These are phyloP conservation scores for Pyrgus malvae DNA, from an alignment of 2,888 invertebrate species.

Conservation along the genomic window DNA sequence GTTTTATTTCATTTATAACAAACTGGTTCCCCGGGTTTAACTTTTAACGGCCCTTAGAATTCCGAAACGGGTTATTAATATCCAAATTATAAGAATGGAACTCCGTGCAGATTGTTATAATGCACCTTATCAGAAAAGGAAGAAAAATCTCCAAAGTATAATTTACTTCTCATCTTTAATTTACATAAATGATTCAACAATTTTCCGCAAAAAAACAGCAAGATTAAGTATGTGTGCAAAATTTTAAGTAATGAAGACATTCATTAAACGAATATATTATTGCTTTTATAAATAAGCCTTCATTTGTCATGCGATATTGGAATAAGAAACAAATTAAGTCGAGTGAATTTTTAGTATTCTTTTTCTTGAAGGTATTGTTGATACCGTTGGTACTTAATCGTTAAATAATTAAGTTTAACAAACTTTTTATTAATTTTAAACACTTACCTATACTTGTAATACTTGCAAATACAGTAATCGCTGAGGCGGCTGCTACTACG, in stretches of 20 bases:
- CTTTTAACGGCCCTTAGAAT: conserved; percentile 25
- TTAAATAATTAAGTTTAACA: no score
- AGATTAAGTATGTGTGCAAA: neutral
- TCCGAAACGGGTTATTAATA: conserved; percentile 23
- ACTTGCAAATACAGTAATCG: no score
- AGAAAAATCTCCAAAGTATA: neutral
- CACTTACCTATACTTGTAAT: no score
- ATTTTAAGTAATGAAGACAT: neutral
- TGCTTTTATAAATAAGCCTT: neutral
- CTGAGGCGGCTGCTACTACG: no score
- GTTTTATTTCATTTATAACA: conserved; percentile 27
- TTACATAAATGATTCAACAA: neutral
- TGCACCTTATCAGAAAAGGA: neutral
- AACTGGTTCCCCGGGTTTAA: conserved; percentile 30
- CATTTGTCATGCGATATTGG: neutral
- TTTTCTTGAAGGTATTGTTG: no score
- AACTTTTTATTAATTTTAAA: no score
- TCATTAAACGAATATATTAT: neutral
- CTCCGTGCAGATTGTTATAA: conserved; percentile 21
- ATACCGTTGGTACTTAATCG: no score
- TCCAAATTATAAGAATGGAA: conserved; percentile 19
- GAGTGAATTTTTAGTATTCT: no score
- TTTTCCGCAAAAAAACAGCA: neutral
- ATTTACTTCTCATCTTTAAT: neutral
- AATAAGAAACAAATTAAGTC: neutral